Evolutionary conservation across 2,888 invertebrate species (phyloP).

Genomic region (Yponomeuta evonymella): DNA sequence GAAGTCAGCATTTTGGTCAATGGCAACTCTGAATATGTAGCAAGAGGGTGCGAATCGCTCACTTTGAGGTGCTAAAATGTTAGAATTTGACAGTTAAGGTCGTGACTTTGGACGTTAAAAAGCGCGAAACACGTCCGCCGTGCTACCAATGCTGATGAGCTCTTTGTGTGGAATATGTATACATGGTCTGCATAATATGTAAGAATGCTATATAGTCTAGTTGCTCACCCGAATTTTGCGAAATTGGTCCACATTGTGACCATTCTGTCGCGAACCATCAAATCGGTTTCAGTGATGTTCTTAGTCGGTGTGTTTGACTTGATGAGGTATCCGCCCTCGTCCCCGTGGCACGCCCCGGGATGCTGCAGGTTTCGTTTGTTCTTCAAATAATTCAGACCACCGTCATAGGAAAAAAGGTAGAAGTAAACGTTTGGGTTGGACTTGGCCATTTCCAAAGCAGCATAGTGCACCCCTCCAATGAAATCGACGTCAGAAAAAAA

Average conservation of each 20-base stretch:
- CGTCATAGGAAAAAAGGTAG: conserved; percentile 76
- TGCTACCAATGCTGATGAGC: no score
- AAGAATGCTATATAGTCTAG: no score
- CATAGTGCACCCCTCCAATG: conserved; percentile 48
- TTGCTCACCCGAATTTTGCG: conserved; percentile 70
- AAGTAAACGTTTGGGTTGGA: conserved; percentile 67
- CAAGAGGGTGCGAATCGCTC: no score
- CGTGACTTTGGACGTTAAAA: no score
- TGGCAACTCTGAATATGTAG: no score
- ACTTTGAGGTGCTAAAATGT: no score
- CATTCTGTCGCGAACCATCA: conserved; percentile 56
- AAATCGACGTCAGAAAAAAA: conserved; percentile 70
- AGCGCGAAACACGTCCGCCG: no score
- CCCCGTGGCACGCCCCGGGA: conserved; percentile 76
- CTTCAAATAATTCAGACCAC: conserved; percentile 71
- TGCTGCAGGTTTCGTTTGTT: conserved; percentile 51
- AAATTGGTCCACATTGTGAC: conserved; percentile 80
- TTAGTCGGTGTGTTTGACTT: conserved; percentile 38
- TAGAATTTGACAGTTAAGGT: no score
- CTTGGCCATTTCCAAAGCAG: conserved; percentile 49
- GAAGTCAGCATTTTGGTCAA: no score
- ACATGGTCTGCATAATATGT: no score
- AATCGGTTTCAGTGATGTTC: conserved; percentile 41
- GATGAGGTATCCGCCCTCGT: conserved; percentile 77
- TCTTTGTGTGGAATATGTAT: no score